Percentiles rank a stretch among this genome's conserved stretches.
These are phyloP conservation scores for Chaenocephalus aceratus DNA, from an alignment of 2,113 vertebrate genomes.

Conservation along the genomic window DNA sequence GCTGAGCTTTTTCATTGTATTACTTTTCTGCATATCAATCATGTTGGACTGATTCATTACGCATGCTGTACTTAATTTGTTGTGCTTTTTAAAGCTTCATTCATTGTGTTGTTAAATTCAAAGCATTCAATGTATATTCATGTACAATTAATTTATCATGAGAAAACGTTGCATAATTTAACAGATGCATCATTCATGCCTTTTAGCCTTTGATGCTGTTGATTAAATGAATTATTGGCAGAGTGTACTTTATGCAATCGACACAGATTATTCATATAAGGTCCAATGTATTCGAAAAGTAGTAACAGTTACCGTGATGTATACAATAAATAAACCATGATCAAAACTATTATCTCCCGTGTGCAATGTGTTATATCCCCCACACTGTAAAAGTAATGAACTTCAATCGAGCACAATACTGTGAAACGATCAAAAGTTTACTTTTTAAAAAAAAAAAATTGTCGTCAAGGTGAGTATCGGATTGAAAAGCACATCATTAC, in stretches of 20 bases:
- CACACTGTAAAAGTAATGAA: slow-evolving; percentile 2
- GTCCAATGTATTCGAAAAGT: not conserved
- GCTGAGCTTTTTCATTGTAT: not conserved
- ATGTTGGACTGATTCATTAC: slow-evolving; percentile 1
- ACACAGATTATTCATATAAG: not conserved
- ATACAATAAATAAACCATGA: not conserved
- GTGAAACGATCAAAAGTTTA: slow-evolving; percentile 39
- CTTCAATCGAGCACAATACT: not conserved
- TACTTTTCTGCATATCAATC: slow-evolving; percentile 7
- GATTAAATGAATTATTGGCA: slow-evolving; percentile 10
- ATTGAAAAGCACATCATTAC: slow-evolving; percentile 22
- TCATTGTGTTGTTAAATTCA: not conserved
- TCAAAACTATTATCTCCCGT: slow-evolving; percentile 8
- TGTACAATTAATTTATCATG: not conserved
- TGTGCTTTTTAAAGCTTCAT: not conserved
- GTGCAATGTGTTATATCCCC: slow-evolving; percentile 5
- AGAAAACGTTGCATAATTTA: slow-evolving; percentile 18
- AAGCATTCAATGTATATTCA: slow-evolving; percentile 9
- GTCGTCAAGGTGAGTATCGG: slow-evolving; percentile 21
- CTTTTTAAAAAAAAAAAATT: slow-evolving; percentile 43
- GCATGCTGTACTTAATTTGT: not conserved
- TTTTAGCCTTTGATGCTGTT: slow-evolving; percentile 22
- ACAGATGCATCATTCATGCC: slow-evolving; percentile 21
- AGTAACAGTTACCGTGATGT: not conserved
- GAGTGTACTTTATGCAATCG: not conserved